A percentile compares a stretch with the other conserved stretches of the same genome.
phyloP scores from a whole-genome alignment of 1,140 invertebrate genomes.

The Sitobion miscanthi region DNA sequence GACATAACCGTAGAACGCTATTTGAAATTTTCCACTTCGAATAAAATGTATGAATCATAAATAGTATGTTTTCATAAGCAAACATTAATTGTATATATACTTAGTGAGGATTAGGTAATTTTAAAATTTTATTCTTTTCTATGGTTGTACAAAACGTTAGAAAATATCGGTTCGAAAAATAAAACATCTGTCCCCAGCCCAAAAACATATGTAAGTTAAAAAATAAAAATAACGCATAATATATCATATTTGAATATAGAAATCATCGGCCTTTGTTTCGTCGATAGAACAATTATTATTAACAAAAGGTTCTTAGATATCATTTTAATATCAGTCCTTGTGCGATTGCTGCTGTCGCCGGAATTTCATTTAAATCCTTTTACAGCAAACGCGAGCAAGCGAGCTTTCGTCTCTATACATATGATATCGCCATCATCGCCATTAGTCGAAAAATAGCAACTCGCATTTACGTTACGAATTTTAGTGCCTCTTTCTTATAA shows the following conservation, averaged over 20 bases:
- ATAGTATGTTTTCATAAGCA: too few species aligned
- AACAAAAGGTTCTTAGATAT: neutral
- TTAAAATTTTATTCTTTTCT: too few species aligned
- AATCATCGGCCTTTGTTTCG: neutral
- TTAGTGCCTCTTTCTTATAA: neutral
- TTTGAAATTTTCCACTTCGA: too few species aligned
- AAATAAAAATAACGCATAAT: neutral
- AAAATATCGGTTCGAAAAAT: too few species aligned
- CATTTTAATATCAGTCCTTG: neutral
- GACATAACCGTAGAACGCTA: too few species aligned
- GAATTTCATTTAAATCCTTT: neutral
- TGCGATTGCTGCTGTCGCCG: neutral
- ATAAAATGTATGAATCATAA: too few species aligned
- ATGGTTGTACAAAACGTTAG: too few species aligned
- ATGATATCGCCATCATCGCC: neutral
- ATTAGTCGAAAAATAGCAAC: neutral
- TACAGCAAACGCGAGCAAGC: neutral
- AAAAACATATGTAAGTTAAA: neutral
- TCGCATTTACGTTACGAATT: neutral
- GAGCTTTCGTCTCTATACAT: neutral
- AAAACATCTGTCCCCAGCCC: too few species aligned
- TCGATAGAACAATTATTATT: neutral
- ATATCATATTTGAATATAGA: neutral
- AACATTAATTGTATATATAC: too few species aligned
- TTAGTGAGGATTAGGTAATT: too few species aligned